Base-by-base conservation (phyloP, 2,888 invertebrate genomes). In the Drepana falcataria region DNA sequence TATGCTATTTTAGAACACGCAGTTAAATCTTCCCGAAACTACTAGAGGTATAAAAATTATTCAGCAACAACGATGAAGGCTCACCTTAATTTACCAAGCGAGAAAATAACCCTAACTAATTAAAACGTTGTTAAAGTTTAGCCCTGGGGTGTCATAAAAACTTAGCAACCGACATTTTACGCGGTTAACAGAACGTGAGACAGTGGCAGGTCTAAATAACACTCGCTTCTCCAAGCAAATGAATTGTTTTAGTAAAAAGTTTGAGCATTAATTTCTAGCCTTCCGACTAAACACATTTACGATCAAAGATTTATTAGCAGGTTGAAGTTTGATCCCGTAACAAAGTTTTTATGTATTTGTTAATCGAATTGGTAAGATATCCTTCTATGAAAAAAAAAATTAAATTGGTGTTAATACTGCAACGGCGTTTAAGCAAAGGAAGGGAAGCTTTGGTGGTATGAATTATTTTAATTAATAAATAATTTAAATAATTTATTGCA, bases 91-190 rank as follows among this genome's bases (percentile, higher is more conserved):
- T 71, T 70, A 63, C 53, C 54, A 52, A 54, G 54, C 55, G 73
- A 66, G 63, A 66, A 71, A 73, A 73, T 72, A 74, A 74, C 71
- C 70, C 63, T 66, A 76, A 75, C 78, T 80, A 81, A 81, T 81
- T 81, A 81, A 78, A 81, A 75, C 73, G 67, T 68, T 69, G 73
- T 75, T 75, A 75, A 79, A 80, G 73, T 79, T 76, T 62, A 52
- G 55, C 61, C 75, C 73, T 57, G 51, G 80, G 72, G 81, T 65
- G 73, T 62, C 69, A 70, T 79, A 77, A 77, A 80, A 81, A 81
- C 79, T 81, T 81, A 60, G 60, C 60, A 58, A 53, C 56, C 59
- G 47, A 54, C 55, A 53, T 48, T 48, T 68, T 61, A 52, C 55
- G 69, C 61, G 57, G 56, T 60, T 57, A 44, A 52, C 52, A 47